Evolutionary conservation across 2,888 invertebrate genomes (phyloP).

Genomic region (Chymomyza amoena): DNA sequence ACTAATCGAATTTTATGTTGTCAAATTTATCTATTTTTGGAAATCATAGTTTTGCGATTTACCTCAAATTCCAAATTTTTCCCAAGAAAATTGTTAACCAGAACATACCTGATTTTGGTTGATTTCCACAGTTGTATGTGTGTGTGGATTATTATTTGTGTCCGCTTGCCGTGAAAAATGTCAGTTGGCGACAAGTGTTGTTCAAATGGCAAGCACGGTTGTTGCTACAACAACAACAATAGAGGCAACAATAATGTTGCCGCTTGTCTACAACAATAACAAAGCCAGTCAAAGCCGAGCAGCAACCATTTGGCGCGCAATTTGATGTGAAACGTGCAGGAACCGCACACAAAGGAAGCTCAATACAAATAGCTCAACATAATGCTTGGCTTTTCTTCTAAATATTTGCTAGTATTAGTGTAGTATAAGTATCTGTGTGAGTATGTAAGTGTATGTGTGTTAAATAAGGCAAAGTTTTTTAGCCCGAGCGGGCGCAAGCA

Average conservation of each 20-base stretch:
- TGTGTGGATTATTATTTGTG: slow-evolving; percentile 59
- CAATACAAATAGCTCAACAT: slow-evolving; percentile 50
- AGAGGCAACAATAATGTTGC: slow-evolving; percentile 5
- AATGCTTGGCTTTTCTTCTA: slow-evolving; percentile 41
- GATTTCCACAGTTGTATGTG: background rate
- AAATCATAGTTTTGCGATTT: too few species aligned
- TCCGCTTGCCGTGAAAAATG: slow-evolving; percentile 67
- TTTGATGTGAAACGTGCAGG: slow-evolving; percentile 66
- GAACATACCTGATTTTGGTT: too few species aligned
- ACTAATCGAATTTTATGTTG: too few species aligned
- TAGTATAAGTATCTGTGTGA: background rate
- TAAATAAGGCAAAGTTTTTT: background rate
- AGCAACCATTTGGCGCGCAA: slow-evolving; percentile 62
- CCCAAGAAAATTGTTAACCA: too few species aligned
- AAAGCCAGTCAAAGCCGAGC: slow-evolving; percentile 9
- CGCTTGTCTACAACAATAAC: background rate
- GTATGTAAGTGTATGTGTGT: background rate
- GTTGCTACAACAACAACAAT: slow-evolving; percentile 56
- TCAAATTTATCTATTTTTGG: too few species aligned
- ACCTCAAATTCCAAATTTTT: too few species aligned
- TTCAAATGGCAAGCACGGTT: slow-evolving; percentile 65
- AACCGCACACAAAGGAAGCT: slow-evolving; percentile 50
- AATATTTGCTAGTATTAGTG: background rate
- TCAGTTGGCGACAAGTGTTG: slow-evolving; percentile 68
- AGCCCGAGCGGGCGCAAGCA: slow-evolving; percentile 38